phyloP scores from a whole-genome alignment of 2,888 invertebrate species.

The Trissolcus japonicus region DNA sequence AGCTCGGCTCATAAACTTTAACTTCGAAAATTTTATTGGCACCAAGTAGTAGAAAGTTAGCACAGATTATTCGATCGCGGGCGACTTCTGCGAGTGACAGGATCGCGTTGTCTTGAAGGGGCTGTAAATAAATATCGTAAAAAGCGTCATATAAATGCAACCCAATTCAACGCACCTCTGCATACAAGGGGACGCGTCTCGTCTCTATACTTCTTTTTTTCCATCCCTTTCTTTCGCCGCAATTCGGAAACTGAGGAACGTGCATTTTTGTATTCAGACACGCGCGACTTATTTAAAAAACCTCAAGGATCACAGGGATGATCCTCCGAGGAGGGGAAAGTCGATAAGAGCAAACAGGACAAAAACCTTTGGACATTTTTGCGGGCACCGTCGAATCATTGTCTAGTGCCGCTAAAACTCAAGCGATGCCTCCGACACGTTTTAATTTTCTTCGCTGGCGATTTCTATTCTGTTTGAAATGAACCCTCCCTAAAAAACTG shows the following conservation, averaged over 20 bases:
- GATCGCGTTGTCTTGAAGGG: slow-evolving; percentile 50
- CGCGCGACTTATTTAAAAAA: slow-evolving; percentile 1
- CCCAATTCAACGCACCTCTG: slow-evolving; percentile 68
- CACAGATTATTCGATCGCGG: slow-evolving; percentile 56
- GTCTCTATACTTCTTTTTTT: slow-evolving; percentile 17
- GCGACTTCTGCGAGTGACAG: slow-evolving; percentile 57
- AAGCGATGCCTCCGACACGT: slow-evolving; percentile 70
- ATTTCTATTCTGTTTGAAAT: slow-evolving; percentile 65
- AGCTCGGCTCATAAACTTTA: slow-evolving; percentile 47
- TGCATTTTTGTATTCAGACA: too few species aligned
- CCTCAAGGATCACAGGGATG: not conserved
- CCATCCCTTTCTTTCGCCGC: slow-evolving; percentile 9
- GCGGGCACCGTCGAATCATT: slow-evolving; percentile 10
- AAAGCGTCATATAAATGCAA: slow-evolving; percentile 72
- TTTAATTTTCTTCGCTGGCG: slow-evolving; percentile 76
- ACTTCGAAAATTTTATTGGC: slow-evolving; percentile 58
- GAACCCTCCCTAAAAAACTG: slow-evolving; percentile 61
- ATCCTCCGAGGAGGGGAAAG: not conserved
- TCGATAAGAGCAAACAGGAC: slow-evolving; percentile 24
- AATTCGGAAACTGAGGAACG: slow-evolving; percentile 9
- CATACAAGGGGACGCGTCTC: slow-evolving; percentile 47
- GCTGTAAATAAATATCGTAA: slow-evolving; percentile 72
- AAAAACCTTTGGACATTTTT: slow-evolving; percentile 35
- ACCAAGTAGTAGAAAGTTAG: slow-evolving; percentile 31
- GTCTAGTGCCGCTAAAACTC: slow-evolving; percentile 22